Base-by-base conservation (phyloP, 1,140 invertebrate genomes). In the Drosophila mojavensis region DNA sequence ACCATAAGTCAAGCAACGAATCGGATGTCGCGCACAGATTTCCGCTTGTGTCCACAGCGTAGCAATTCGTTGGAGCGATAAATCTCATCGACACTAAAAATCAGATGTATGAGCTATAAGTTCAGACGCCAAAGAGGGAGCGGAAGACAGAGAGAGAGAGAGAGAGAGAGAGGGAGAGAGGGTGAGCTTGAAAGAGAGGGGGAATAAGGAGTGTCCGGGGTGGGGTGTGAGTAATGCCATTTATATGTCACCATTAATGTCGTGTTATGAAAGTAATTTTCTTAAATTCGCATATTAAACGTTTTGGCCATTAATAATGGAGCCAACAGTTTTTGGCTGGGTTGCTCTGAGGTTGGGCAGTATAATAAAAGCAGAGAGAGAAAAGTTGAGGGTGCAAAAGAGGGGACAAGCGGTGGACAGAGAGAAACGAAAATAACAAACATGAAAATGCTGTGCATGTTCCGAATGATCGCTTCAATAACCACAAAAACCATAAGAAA, bases 381-480 rank as follows among this genome's bases (percentile, higher is more conserved):
- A 5, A 17, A 15, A 24, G 15, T 41, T 4, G 15, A 4, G 4
- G 7, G 17, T 9, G 59, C 20, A 11, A 20, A 11, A 41, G 17
- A 30, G 24, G 20, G 17, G 2, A 24, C 1, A 1, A 17, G 15
- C 13, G 47, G 17, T 5, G 17, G 33, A 36, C 7, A 58, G 15
- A 43, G 15, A 51, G n/a, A 36, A 43, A 47, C 15, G 58, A 78
- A 69, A 75, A 69, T 69, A 69, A 64, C 68, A 75, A 83, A 79
- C 75, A 77, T 79, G 78, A 89, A 90, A 89, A 75, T 81, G 74
- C 73, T 91, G 78, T 91, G 83, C 88, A 91, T 91, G 88, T 91
- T 84, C 89, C 80, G 69, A 91, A 91, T 91, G 88, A 91, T 88
- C 89, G 88, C 88, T 91, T 91, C 88, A 91, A 91, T 91, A 90